These are phyloP conservation scores for Lerema accius DNA, from an alignment of 1,140 invertebrate species.

Conservation along the genomic window DNA sequence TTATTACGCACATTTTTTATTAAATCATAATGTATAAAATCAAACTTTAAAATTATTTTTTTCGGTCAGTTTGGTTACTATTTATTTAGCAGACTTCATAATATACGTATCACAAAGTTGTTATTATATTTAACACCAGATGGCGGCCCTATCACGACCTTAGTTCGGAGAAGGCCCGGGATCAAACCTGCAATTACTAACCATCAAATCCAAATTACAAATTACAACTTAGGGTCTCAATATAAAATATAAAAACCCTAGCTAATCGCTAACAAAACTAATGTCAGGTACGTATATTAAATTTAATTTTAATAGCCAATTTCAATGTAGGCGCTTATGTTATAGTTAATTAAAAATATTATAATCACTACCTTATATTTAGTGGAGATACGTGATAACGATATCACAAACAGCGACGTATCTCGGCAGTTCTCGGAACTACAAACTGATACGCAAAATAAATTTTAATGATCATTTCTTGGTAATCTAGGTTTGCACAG, in stretches of 20 bases:
- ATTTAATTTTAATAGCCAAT: too few species aligned
- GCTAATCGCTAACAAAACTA: background rate
- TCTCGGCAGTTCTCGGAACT: background rate
- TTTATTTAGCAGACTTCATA: too few species aligned
- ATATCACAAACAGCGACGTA: background rate
- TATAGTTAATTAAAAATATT: background rate
- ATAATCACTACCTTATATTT: background rate
- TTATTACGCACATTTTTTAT: too few species aligned
- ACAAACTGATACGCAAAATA: background rate
- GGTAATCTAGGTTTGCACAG: background rate
- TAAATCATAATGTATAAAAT: too few species aligned
- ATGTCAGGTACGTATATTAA: background rate
- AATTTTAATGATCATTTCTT: background rate
- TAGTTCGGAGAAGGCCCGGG: constrained; percentile 55
- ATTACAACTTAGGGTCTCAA: constrained; percentile 43
- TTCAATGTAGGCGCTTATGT: background rate
- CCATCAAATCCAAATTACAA: constrained; percentile 68
- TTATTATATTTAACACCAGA: background rate
- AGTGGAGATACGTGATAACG: background rate
- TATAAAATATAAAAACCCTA: constrained; percentile 1
- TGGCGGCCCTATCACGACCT: constrained; percentile 42
- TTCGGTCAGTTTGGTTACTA: too few species aligned
- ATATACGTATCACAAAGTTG: background rate
- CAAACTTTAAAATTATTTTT: too few species aligned
- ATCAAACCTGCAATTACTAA: constrained; percentile 59